Percentiles rank a stretch among this genome's conserved stretches.
phyloP scores from a whole-genome alignment of 2,888 invertebrate species.

The Eupelmus urozonus region DNA sequence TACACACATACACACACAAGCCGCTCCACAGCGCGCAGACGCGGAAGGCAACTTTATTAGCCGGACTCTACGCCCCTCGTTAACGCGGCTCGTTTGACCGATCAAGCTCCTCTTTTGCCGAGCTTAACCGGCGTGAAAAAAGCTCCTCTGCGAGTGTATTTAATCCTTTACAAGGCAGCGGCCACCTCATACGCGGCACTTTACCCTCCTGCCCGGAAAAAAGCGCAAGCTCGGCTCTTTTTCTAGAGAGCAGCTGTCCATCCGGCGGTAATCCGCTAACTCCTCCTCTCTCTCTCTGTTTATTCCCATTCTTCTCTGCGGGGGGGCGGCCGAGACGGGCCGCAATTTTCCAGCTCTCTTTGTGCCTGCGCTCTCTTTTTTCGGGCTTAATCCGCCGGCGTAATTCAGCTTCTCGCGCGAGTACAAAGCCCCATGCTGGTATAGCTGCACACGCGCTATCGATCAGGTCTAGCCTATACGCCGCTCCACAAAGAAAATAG shows the following conservation, averaged over 20 bases:
- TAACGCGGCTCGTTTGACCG: constrained; percentile 53
- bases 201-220: too few relatives aligned
- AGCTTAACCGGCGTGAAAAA: constrained; percentile 16
- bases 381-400: not conserved
- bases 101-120: constrained; percentile 48
- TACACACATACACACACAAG: too few relatives aligned
- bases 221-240: not conserved
- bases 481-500: constrained; percentile 54
- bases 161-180: constrained; percentile 14
- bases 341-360: constrained; percentile 21
- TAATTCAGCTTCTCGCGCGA: constrained; percentile 23
- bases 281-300: constrained; percentile 26
- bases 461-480: too few relatives aligned
- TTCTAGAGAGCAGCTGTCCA: constrained; percentile 6
- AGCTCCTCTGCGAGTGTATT: not conserved
- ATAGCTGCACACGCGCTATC: constrained; percentile 32
- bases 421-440: not conserved
- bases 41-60: constrained; percentile 40
- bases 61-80: constrained; percentile 22
- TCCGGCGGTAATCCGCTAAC: constrained; percentile 30
- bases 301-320: constrained; percentile 12
- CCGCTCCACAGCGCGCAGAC: not conserved
- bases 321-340: too few relatives aligned
- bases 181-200: too few relatives aligned
- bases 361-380: not conserved